These are phyloP conservation scores for Paramisgurnus dabryanus DNA, from an alignment of 2,113 vertebrate species.

Conservation along the genomic window DNA sequence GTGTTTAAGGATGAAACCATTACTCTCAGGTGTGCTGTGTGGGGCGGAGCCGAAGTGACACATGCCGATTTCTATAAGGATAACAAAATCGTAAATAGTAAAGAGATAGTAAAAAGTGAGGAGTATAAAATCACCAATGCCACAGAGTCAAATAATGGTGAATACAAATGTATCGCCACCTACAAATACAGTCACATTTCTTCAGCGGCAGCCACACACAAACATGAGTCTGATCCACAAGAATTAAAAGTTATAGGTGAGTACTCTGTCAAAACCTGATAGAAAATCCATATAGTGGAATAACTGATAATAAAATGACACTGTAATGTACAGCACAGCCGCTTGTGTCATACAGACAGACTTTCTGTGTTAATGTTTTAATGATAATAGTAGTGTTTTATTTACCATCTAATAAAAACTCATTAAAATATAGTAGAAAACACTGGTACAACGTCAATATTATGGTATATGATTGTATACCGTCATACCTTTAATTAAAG, in stretches of 20 bases:
- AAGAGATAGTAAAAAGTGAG: fast-evolving
- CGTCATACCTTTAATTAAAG: no score
- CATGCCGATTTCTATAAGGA: slow-evolving; percentile 26
- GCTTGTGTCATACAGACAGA: no score
- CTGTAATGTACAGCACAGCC: no score
- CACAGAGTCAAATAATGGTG: background rate
- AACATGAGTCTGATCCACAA: slow-evolving; percentile 39
- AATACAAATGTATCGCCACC: slow-evolving; percentile 46
- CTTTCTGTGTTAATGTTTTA: no score
- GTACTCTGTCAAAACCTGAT: background rate
- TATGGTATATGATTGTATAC: no score
- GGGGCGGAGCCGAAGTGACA: slow-evolving; percentile 21
- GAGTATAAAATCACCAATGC: background rate
- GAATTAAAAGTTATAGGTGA: slow-evolving; percentile 51
- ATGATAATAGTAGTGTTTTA: no score
- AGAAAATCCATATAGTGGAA: no score
- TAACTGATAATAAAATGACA: no score
- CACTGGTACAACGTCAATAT: no score
- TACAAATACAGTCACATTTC: slow-evolving; percentile 22
- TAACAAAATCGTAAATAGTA: fast-evolving
- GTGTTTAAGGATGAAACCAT: slow-evolving; percentile 44
- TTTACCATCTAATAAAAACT: no score
- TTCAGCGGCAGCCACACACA: fast-evolving
- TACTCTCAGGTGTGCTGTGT: slow-evolving; percentile 48
- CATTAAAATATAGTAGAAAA: no score